Evolutionary conservation across 2,888 invertebrate species (phyloP), one percentile per base, ranked within the genome.

Genomic region (Ochropacha duplaris): DNA sequence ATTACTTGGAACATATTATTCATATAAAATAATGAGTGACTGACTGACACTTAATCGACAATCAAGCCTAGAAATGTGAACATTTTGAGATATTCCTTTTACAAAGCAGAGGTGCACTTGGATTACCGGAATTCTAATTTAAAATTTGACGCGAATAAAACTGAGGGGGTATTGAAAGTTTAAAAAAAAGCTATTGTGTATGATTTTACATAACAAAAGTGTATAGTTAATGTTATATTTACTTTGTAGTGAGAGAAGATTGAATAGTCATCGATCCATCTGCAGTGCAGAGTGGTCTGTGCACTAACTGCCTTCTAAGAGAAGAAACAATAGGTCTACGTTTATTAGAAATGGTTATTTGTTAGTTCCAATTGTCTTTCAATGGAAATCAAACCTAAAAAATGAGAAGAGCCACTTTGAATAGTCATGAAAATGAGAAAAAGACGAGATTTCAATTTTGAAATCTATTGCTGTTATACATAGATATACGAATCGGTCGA

Each of bases 171-270:
- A 36, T 1, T 5, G 14, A 36, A n/a, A 34, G 9, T 34, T n/a
- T 3, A 39, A 39, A 39, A 39, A 39, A 3, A 16, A 39, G 31
- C 28, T 31, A 31, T 31, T 1, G 39, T 12, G 36, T 36, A 16
- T 6, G 24, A 4, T 31, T 39, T 39, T 16, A 9, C 44, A 6
- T 44, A 19, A n/a, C 56, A 61, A 19, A 44, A 31, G 14, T 34
- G 52, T 11, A 57, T 19, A 57, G 39, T 49, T 44, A 58, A 24
- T 36, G 24, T 56, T 50, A n/a, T 44, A 49, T 54, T 19, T 22
- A 44, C 28, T 26, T 39, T n/a, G 52, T 44, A 28, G 26, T 26
- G 14, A 49, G 34, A 9, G 49, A 34, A 26, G 26, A 28, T 54
- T 44, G 44, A 44, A 44, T 44, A 44, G 44, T 44, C 44, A 44